phyloP scores from a whole-genome alignment of 1,140 invertebrate genomes.

The Euborellia annulipes region DNA sequence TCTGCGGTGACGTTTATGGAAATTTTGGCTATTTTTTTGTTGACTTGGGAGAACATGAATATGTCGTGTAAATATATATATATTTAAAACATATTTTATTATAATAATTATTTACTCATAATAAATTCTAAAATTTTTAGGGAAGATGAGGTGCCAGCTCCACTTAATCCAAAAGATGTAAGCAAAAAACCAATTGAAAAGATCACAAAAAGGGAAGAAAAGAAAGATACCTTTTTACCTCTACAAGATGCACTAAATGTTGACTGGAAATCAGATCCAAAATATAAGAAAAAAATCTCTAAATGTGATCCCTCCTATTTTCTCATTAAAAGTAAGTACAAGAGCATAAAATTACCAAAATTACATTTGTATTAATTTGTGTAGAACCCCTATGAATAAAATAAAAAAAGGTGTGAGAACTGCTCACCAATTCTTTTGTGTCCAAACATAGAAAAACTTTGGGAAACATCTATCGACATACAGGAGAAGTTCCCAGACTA shows the following conservation, averaged over 20 bases:
- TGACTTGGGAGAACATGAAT: conserved; percentile 75
- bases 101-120: not conserved
- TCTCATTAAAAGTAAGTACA: conserved; percentile 13
- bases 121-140: conserved; percentile 16
- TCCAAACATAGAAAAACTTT: no score
- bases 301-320: conserved; percentile 26
- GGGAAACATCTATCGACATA: no score
- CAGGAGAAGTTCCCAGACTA: no score
- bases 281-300: conserved; percentile 27
- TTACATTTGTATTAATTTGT: no score
- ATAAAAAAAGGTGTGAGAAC: no score
- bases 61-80: conserved; percentile 53
- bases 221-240: conserved; percentile 40
- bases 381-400: no score
- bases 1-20: conserved; percentile 84
- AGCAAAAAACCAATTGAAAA: not conserved
- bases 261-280: conserved; percentile 35
- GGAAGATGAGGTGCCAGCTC: conserved; percentile 31
- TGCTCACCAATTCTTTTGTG: no score
- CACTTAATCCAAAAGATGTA: conserved; percentile 27
- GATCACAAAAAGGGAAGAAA: conserved; percentile 5
- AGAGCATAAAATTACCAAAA: no score
- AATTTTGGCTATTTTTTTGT: conserved; percentile 83
- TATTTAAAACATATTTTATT: conserved; percentile 11
- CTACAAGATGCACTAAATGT: conserved; percentile 52